A percentile compares a stretch with the other conserved stretches of the same genome.
These are phyloP conservation scores for Denticeps clupeoides DNA, from an alignment of 2,797 vertebrate genomes.

Conservation along the genomic window DNA sequence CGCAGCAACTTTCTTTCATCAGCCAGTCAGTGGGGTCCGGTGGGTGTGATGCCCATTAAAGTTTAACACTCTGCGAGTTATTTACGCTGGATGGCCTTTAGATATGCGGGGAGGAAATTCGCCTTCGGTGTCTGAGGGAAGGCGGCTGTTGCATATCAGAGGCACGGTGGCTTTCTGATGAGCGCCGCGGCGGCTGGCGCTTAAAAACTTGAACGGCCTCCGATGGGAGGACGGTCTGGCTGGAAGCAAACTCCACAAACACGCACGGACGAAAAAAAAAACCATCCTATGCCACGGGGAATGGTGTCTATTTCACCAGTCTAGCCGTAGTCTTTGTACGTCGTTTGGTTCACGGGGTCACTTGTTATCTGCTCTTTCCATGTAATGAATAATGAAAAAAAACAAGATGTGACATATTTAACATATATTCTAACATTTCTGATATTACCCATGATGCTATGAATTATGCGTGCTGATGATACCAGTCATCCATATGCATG, in stretches of 20 bases:
- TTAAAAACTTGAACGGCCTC: not conserved
- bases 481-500: too few relatives aligned
- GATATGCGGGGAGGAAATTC: conserved; percentile 23
- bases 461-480: too few relatives aligned
- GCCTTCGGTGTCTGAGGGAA: conserved; percentile 14
- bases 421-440: too few relatives aligned
- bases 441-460: too few relatives aligned
- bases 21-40: conserved; percentile 22
- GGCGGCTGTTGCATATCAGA: conserved; percentile 25
- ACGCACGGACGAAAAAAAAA: too few relatives aligned
- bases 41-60: conserved; percentile 30
- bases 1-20: conserved; percentile 17
- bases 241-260: conserved; percentile 28
- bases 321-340: too few relatives aligned
- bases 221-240: conserved; percentile 19
- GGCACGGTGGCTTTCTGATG: conserved; percentile 22
- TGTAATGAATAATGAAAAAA: too few relatives aligned
- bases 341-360: too few relatives aligned
- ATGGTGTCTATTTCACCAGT: too few relatives aligned
- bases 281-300: too few relatives aligned
- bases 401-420: too few relatives aligned
- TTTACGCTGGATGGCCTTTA: conserved; percentile 36
- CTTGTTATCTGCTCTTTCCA: too few relatives aligned
- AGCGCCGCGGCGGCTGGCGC: conserved; percentile 8
- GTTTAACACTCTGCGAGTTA: conserved; percentile 35